phyloP scores from a whole-genome alignment of 2,797 vertebrate species.

The Arrhamphus sclerolepis region DNA sequence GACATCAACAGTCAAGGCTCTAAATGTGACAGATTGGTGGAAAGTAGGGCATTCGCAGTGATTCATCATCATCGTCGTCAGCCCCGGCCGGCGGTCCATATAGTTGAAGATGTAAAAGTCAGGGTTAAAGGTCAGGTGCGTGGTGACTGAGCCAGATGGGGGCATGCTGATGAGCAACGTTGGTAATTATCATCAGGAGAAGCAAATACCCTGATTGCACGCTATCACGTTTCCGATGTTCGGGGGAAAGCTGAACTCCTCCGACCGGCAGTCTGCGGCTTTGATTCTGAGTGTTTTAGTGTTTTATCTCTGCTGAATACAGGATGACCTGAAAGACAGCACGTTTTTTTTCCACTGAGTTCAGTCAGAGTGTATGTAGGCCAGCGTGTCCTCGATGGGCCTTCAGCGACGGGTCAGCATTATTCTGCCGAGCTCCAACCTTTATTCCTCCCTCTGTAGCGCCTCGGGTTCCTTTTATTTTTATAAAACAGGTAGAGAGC shows the following conservation, averaged over 20 bases:
- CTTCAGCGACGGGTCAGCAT: constrained; percentile 54
- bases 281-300: too few species aligned
- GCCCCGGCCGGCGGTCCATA: background rate
- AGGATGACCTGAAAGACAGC: constrained; percentile 14
- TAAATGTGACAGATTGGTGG: background rate
- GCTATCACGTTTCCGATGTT: constrained; percentile 62
- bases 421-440: constrained; percentile 15
- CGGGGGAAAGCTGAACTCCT: constrained; percentile 33
- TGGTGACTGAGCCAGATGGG: constrained; percentile 37
- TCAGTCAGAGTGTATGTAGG: constrained; percentile 65
- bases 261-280: constrained; percentile 13
- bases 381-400: constrained; percentile 56
- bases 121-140: constrained; percentile 40
- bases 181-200: constrained; percentile 78
- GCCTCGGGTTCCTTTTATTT: background rate
- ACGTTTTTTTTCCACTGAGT: constrained; percentile 32
- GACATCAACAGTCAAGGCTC: background rate
- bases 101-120: constrained; percentile 15
- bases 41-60: background rate
- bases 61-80: constrained; percentile 37
- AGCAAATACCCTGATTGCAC: constrained; percentile 75
- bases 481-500: constrained; percentile 67
- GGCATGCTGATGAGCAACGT: constrained; percentile 57
- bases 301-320: background rate
- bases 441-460: constrained; percentile 2